Conservation (phyloP, 1,140 invertebrate genomes). For the Trichonephila inaurata region DNA sequence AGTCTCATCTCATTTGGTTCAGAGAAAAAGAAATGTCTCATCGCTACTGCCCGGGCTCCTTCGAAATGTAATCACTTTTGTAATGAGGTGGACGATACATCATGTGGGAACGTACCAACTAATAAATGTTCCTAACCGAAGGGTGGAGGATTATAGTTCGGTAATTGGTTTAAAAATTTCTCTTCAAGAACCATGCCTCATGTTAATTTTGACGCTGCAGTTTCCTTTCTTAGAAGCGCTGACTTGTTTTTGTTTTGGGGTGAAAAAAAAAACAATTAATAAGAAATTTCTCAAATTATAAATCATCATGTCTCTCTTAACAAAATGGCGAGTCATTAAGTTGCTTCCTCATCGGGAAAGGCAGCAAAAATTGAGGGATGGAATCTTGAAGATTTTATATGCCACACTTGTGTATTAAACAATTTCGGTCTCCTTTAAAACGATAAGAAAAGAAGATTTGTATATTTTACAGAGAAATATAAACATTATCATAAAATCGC, state of each 20-base stretch:
- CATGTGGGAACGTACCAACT: conserved; percentile 9
- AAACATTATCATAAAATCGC: no score
- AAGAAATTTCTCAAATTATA: no score
- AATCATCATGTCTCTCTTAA: no score
- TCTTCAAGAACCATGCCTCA: not conserved
- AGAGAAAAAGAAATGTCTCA: not conserved
- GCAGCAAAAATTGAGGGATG: no score
- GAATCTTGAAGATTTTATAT: no score
- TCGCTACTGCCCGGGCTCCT: not conserved
- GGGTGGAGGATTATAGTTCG: not conserved
- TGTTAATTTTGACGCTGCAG: conserved; percentile 1
- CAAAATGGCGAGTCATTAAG: no score
- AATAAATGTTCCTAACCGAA: conserved; percentile 5
- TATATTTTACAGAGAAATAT: no score
- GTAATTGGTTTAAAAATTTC: conserved; percentile 42
- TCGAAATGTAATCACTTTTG: conserved; percentile 32
- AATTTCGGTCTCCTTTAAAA: no score
- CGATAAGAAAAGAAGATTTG: no score
- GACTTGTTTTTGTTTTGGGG: not conserved
- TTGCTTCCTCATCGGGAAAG: no score
- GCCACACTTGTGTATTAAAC: no score
- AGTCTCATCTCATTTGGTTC: not conserved
- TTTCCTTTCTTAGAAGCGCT: not conserved
- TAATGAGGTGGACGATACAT: conserved; percentile 34
- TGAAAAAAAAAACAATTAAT: not conserved